A percentile compares a stretch with the other conserved stretches of the same genome.
These are phyloP conservation scores for Mimachlamys varia DNA, from an alignment of 2,888 invertebrate species.

Conservation along the genomic window DNA sequence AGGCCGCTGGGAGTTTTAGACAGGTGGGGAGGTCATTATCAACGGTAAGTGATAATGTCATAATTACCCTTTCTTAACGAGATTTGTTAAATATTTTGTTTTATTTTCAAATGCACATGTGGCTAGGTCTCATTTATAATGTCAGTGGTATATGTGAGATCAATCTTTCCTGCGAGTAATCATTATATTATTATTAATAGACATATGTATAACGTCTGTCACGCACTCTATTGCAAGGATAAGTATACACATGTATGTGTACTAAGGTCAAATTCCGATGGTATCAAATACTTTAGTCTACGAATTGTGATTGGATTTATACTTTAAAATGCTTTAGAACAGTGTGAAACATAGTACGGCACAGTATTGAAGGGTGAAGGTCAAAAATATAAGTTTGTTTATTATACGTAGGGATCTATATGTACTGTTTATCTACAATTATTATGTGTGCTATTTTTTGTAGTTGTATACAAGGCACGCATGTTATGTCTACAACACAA, in stretches of 20 bases:
- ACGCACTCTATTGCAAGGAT: neutral
- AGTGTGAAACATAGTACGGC: neutral
- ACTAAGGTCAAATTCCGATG: conserved; percentile 28
- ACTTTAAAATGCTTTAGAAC: neutral
- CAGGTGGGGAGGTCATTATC: neutral
- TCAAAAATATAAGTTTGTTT: neutral
- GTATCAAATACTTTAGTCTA: neutral
- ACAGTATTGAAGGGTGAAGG: neutral
- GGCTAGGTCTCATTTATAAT: too few relatives aligned
- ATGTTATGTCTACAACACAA: neutral
- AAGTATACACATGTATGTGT: neutral
- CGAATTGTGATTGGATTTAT: neutral
- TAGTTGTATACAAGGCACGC: neutral
- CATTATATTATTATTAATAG: neutral
- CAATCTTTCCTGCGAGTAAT: neutral
- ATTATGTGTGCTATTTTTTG: neutral
- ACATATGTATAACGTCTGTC: neutral
- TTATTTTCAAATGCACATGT: too few relatives aligned
- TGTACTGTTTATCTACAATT: neutral
- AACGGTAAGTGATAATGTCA: neutral
- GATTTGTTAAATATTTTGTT: neutral
- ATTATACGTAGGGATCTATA: neutral
- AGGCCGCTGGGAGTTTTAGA: neutral
- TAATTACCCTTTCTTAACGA: neutral
- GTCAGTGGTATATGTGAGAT: neutral